Evolutionary conservation across 2,113 vertebrate genomes (phyloP).

Genomic region (Otus sunia): DNA sequence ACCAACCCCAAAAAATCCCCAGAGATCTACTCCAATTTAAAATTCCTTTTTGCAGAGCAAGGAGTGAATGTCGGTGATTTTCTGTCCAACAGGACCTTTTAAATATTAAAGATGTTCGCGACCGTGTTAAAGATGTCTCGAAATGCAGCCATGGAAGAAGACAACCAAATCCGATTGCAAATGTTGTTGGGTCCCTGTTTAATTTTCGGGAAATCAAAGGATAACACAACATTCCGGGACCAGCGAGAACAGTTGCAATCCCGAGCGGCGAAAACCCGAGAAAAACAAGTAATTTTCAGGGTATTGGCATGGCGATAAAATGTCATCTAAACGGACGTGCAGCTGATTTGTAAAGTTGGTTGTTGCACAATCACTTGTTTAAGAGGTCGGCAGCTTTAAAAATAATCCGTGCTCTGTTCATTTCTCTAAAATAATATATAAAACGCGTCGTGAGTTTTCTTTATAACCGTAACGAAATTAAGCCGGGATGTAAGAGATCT

Average conservation of each 20-base stretch:
- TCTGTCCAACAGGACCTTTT: neutral
- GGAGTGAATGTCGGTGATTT: neutral
- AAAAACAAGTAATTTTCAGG: neutral
- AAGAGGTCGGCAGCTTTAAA: neutral
- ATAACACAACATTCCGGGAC: neutral
- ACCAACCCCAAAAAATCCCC: too few species aligned
- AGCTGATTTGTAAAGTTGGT: neutral
- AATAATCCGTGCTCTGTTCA: accelerated
- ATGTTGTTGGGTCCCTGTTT: neutral
- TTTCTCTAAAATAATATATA: neutral
- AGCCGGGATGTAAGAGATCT: neutral
- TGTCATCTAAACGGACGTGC: neutral
- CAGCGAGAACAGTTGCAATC: neutral
- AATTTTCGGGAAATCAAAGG: neutral
- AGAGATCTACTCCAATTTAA: neutral
- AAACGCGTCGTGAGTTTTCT: neutral
- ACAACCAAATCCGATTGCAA: neutral
- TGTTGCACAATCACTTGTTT: neutral
- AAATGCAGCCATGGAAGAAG: neutral
- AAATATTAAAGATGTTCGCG: neutral
- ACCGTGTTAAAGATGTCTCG: neutral
- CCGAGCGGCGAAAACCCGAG: neutral
- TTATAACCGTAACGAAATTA: neutral
- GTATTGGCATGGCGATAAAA: neutral
- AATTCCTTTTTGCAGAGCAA: neutral